Conservation (phyloP, 1,140 invertebrate genomes). For the Eupeodes corollae region DNA sequence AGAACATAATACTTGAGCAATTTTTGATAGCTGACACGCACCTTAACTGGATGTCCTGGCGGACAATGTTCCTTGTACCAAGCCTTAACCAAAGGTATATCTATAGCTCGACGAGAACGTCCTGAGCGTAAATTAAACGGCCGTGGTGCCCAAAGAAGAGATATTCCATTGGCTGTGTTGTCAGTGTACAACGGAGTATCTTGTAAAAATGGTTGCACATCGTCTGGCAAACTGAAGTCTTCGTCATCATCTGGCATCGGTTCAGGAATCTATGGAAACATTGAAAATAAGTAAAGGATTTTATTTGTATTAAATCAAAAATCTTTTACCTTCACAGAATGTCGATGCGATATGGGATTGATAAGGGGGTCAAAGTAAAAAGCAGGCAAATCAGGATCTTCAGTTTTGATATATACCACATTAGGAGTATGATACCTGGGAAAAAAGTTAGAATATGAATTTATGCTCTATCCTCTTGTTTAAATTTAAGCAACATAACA, state of each 20-base stretch:
- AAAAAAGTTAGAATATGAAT: background rate
- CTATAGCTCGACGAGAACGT: slow-evolving; percentile 78
- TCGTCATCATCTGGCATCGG: slow-evolving; percentile 87
- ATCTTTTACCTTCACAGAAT: slow-evolving; percentile 58
- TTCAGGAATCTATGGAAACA: slow-evolving; percentile 51
- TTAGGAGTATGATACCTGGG: slow-evolving; percentile 97
- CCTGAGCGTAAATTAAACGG: slow-evolving; percentile 95
- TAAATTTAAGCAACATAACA: background rate
- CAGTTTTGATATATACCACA: slow-evolving; percentile 99
- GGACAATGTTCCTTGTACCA: slow-evolving; percentile 99
- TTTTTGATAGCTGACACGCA: slow-evolving; percentile 98
- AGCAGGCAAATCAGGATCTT: slow-evolving; percentile 99
- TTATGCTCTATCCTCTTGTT: slow-evolving; percentile 8
- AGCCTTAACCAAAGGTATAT: slow-evolving; percentile 92
- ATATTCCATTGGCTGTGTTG: slow-evolving; percentile 98
- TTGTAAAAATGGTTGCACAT: slow-evolving; percentile 83
- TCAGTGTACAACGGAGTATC: slow-evolving; percentile 95
- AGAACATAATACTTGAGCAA: slow-evolving; percentile 96
- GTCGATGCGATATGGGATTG: slow-evolving; percentile 95
- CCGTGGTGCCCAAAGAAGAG: slow-evolving; percentile 94
- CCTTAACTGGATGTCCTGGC: slow-evolving; percentile 97
- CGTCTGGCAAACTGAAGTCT: slow-evolving; percentile 85
- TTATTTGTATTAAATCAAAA: background rate
- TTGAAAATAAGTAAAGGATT: background rate
- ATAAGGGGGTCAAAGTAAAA: slow-evolving; percentile 99